phyloP scores from a whole-genome alignment of 1,140 invertebrate species.

The Apis cerana region DNA sequence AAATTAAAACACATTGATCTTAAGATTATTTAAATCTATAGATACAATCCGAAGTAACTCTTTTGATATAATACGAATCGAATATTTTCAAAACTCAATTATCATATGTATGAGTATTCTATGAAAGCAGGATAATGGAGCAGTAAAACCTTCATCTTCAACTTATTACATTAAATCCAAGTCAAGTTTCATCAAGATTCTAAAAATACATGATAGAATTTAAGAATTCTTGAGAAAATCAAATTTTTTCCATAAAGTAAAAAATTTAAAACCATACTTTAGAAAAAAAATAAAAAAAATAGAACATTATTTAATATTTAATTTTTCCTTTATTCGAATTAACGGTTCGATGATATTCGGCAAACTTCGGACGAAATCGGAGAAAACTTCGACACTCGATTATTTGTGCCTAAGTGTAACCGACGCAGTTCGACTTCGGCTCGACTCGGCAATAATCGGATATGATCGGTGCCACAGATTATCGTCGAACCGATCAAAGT shows the following conservation, averaged over 20 bases:
- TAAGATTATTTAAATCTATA: neutral
- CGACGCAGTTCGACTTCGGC: too few relatives aligned
- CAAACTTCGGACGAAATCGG: too few relatives aligned
- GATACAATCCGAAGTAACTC: neutral
- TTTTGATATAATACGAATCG: neutral
- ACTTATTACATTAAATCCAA: neutral
- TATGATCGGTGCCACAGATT: too few relatives aligned
- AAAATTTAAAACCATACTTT: neutral
- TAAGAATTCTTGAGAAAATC: neutral
- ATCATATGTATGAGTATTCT: slow-evolving; percentile 8
- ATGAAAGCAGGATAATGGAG: neutral
- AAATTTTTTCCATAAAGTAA: neutral
- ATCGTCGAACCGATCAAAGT: too few relatives aligned
- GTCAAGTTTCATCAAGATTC: neutral
- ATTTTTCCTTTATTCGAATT: too few relatives aligned
- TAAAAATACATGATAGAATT: neutral
- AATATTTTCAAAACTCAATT: slow-evolving; percentile 1
- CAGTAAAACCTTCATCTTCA: slow-evolving; percentile 1
- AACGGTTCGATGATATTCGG: too few relatives aligned
- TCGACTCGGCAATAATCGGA: too few relatives aligned
- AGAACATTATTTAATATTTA: too few relatives aligned
- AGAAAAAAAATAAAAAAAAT: too few relatives aligned
- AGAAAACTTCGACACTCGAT: too few relatives aligned
- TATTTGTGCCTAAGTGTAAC: too few relatives aligned
- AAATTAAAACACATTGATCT: neutral